Evolutionary conservation across 2,888 invertebrate species (phyloP).

Genomic region (Ryuthela nishihirai): DNA sequence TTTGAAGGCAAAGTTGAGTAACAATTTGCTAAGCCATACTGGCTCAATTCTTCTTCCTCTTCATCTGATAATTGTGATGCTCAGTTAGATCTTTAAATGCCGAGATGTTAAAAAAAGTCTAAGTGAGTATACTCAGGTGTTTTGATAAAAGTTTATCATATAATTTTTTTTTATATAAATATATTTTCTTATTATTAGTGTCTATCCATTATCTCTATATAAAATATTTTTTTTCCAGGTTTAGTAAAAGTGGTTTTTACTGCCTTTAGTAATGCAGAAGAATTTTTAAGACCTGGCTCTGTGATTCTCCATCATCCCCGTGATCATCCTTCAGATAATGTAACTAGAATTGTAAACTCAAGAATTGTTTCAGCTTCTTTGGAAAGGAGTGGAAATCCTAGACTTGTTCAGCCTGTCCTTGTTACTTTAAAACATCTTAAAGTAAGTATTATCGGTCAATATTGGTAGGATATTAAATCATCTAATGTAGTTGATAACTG

Average conservation of each 20-base stretch:
- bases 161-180: too few species aligned
- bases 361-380: slow-evolving; percentile 30
- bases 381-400: slow-evolving; percentile 52
- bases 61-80: too few species aligned
- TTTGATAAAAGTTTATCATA: too few species aligned
- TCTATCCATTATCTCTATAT: neutral
- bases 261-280: slow-evolving; percentile 81
- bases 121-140: too few species aligned
- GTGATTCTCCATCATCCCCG: slow-evolving; percentile 6
- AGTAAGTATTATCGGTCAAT: slow-evolving; percentile 47
- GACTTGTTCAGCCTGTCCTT: slow-evolving; percentile 68
- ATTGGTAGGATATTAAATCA: too few species aligned
- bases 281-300: slow-evolving; percentile 58
- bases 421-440: slow-evolving; percentile 77
- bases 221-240: slow-evolving; percentile 52
- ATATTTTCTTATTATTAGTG: too few species aligned
- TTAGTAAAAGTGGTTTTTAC: slow-evolving; percentile 82
- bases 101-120: too few species aligned
- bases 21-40: too few species aligned
- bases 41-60: too few species aligned
- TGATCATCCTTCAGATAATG: slow-evolving; percentile 36
- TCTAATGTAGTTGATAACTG: too few species aligned
- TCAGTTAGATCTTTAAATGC: too few species aligned
- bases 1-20: too few species aligned
- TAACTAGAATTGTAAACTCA: slow-evolving; percentile 40